phyloP scores from a whole-genome alignment of 2,113 vertebrate species.

The Lamprotornis superbus region DNA sequence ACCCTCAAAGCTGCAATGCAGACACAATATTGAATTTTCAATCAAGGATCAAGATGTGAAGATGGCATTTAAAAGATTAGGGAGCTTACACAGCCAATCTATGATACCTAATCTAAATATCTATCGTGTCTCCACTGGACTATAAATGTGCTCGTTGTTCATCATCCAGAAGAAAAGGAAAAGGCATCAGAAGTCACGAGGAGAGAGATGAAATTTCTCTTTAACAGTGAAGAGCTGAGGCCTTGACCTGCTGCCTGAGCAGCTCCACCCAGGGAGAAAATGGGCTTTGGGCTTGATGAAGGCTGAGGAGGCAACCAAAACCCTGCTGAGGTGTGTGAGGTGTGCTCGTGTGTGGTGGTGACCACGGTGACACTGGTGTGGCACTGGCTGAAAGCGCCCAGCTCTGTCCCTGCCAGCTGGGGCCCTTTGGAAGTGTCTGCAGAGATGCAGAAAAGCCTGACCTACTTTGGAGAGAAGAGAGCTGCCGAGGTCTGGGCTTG shows the following conservation, averaged over 20 bases:
- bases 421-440: neutral
- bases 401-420: neutral
- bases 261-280: neutral
- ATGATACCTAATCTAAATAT: neutral
- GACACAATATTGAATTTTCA: neutral
- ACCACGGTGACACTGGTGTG: neutral
- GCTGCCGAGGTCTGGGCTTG: neutral
- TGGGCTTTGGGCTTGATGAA: neutral
- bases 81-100: neutral
- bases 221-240: neutral
- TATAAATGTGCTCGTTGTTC: neutral
- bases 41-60: neutral
- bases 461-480: slow-evolving; percentile 48
- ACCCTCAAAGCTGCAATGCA: neutral
- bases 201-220: neutral
- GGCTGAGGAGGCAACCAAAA: neutral
- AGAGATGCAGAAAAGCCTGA: slow-evolving; percentile 8
- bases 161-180: neutral
- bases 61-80: slow-evolving; percentile 1
- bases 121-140: neutral
- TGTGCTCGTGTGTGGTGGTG: neutral
- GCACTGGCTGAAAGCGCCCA: neutral
- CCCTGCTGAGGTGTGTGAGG: fast-evolving
- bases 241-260: neutral
- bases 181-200: neutral